Conservation (phyloP, 2,797 vertebrate genomes). For the Acrocephalus scirpaceus region DNA sequence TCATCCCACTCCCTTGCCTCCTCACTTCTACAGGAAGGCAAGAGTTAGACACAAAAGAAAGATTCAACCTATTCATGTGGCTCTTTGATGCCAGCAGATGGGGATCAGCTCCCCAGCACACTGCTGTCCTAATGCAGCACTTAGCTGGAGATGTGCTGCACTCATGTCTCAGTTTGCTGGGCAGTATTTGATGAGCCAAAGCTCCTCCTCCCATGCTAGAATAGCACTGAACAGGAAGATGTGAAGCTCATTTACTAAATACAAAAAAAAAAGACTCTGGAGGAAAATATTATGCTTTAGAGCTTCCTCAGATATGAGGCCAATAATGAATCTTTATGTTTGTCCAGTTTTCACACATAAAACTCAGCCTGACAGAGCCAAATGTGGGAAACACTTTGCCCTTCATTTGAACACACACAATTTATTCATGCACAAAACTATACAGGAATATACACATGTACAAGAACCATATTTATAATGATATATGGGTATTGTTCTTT, state of each 20-base stretch:
- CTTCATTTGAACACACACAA: not conserved
- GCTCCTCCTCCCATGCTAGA: not conserved
- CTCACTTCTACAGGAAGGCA: not conserved
- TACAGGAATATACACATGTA: not conserved
- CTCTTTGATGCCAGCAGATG: not conserved
- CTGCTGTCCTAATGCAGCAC: not conserved
- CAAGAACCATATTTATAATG: not conserved
- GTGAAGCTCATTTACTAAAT: constrained; percentile 16
- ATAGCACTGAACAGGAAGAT: not conserved
- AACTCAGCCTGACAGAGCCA: not conserved
- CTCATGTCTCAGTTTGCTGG: accelerated
- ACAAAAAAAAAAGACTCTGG: not conserved
- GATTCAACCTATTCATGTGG: not conserved
- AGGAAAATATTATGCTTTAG: constrained; percentile 7
- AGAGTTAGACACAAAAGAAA: not conserved
- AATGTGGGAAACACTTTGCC: constrained; percentile 19
- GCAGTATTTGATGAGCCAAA: not conserved
- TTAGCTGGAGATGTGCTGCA: accelerated
- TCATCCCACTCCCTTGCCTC: not conserved
- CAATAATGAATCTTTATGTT: not conserved
- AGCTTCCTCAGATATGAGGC: constrained; percentile 30
- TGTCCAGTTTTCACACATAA: constrained; percentile 31
- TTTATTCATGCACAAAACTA: not conserved
- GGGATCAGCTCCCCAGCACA: not conserved
- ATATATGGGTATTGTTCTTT: not conserved